Evolutionary conservation across 30 jellyfish, hydroid and myxozoan genomes (phyloP).

Genomic region (Rhopilema esculentum): DNA sequence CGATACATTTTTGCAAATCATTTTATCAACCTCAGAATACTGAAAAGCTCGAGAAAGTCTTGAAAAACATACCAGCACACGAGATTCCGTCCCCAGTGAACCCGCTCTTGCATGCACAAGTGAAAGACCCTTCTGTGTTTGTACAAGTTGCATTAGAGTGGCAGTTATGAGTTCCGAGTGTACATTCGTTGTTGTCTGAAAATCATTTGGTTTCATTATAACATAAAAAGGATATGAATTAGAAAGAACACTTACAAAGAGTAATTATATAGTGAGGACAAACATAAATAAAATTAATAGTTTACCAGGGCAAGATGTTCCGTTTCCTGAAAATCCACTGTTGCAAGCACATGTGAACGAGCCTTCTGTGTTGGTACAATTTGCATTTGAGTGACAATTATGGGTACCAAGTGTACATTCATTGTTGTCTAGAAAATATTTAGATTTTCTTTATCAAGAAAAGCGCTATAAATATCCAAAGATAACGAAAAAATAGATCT

Average conservation of each 20-base stretch:
- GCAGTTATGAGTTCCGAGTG: not conserved
- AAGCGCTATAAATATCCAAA: not conserved
- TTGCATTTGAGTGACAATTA: conserved; percentile 62
- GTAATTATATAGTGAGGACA: no score
- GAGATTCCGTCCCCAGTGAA: conserved; percentile 9
- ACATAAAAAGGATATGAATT: no score
- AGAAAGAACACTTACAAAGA: no score
- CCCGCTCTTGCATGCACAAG: conserved; percentile 7
- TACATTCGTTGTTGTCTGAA: conserved; percentile 8
- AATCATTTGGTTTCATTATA: no score
- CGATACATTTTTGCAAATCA: not conserved
- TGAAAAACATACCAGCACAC: not conserved
- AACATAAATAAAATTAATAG: no score
- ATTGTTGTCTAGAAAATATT: conserved; percentile 32
- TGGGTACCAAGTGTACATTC: conserved; percentile 57
- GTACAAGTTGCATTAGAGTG: conserved; percentile 9
- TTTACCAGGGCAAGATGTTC: conserved; percentile 25
- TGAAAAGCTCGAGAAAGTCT: no score
- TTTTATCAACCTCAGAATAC: no score
- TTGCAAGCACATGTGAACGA: conserved; percentile 58
- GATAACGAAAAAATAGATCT: not conserved
- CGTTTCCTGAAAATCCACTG: conserved; percentile 62
- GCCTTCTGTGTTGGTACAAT: conserved; percentile 52
- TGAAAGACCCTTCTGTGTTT: conserved; percentile 8
- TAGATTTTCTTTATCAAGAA: no score